A percentile compares a stretch with the other conserved stretches of the same genome.
These are phyloP conservation scores for Chionis minor DNA, from an alignment of 2,113 vertebrate genomes.

Conservation along the genomic window DNA sequence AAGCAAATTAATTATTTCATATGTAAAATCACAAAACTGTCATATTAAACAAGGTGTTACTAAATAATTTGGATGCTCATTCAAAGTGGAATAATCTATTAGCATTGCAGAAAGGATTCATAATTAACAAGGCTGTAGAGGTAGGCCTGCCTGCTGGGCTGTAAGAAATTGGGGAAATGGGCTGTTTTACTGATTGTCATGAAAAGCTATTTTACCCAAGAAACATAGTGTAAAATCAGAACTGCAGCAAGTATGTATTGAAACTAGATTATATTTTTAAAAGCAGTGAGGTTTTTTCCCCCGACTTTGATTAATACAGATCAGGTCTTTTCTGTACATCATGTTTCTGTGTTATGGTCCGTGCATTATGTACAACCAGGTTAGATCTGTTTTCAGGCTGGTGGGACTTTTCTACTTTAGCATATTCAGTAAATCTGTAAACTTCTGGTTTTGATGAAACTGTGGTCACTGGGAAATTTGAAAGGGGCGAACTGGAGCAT, in stretches of 20 bases:
- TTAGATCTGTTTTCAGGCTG: neutral
- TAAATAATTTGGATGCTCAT: conserved; percentile 55
- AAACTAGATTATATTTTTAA: neutral
- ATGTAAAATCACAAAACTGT: conserved; percentile 30
- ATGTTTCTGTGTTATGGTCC: neutral
- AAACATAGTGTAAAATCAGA: neutral
- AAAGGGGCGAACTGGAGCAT: neutral
- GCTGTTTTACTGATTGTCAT: neutral
- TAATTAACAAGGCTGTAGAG: conserved; percentile 29
- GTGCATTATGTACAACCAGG: neutral
- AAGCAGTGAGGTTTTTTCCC: neutral
- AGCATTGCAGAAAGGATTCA: conserved; percentile 13
- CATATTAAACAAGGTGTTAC: conserved; percentile 58
- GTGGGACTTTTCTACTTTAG: neutral
- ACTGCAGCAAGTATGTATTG: neutral
- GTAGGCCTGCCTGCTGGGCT: conserved; percentile 58
- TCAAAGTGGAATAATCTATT: conserved; percentile 53
- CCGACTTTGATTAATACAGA: neutral
- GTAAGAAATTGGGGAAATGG: conserved; percentile 39
- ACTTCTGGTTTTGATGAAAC: neutral
- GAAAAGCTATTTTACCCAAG: neutral
- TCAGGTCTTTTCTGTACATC: neutral
- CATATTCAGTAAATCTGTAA: neutral
- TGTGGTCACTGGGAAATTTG: neutral
- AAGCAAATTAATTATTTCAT: conserved; percentile 45